Evolutionary conservation across 2,113 vertebrate species (phyloP), one percentile per base, ranked within the genome.

Genomic region (Oncorhynchus keta): DNA sequence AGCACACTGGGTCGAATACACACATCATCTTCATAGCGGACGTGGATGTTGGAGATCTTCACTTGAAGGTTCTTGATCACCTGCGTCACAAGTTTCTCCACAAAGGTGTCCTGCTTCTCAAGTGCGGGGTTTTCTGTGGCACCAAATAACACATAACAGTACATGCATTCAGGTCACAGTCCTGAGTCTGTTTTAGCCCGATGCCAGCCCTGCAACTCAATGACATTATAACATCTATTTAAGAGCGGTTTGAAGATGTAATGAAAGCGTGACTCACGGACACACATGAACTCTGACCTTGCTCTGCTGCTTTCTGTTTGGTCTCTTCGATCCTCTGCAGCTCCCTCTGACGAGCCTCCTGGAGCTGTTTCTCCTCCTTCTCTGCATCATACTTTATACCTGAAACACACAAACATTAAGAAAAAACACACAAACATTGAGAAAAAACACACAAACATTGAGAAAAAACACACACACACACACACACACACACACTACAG

Each of bases 41-140:
- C 76, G 68, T 99, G 98, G 81, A 99, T 98, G 83, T 95, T 97
- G 74, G 96, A 97, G 89, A 99, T 98, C 91, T 97, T 97, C 87
- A 99, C 92, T 83, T 99, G 97, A 83, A 99, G 94, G 92, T 99
- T 99, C 93, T 97, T 99, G 86, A 99, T 98, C 80, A 99, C 95
- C 89, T 99, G 98, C 84, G 97, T 98, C 75, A 97, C 90, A 82
- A 99, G 90, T 84, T 99, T 99, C 93, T 99, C 98, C 81, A 95
- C 87, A 86, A 99, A 99, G 13, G 95, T 97, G 85, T 98, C 97
- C 82, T 97, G 97, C 76, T 97, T 97, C 83, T 97, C 96, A 20
- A 89, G 72, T 67, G 77, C 88, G 8, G 87, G 92, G 81, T 97
- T 95, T 79, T 96, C 98, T 99, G 93, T 81, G 51, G 51, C 3